phyloP scores from a whole-genome alignment of 2,888 invertebrate genomes.

The Criorhina ranunculi region DNA sequence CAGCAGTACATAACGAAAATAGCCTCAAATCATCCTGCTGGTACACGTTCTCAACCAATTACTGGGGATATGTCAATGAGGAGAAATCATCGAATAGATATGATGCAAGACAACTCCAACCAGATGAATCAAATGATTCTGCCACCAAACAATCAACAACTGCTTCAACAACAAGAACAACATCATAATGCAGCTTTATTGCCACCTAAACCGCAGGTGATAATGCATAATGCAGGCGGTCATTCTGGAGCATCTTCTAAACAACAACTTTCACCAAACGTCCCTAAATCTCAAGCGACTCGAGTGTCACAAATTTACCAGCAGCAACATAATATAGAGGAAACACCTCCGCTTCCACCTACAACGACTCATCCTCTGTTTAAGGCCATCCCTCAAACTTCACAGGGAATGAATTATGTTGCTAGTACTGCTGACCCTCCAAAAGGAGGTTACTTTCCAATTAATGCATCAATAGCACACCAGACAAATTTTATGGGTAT shows the following conservation, averaged over 20 bases:
- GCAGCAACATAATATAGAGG: conserved; percentile 78
- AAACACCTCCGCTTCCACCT: conserved; percentile 88
- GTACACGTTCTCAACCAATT: conserved; percentile 49
- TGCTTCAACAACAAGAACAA: conserved; percentile 52
- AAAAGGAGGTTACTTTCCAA: conserved; percentile 89
- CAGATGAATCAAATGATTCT: conserved; percentile 87
- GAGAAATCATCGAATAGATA: conserved; percentile 79
- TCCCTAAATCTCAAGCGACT: conserved; percentile 27
- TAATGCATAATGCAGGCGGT: conserved; percentile 12
- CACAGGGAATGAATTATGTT: conserved; percentile 86
- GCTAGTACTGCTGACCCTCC: conserved; percentile 91
- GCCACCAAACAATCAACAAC: conserved; percentile 81
- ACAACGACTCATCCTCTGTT: conserved; percentile 90
- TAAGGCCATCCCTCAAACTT: conserved; percentile 81
- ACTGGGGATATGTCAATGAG: conserved; percentile 65
- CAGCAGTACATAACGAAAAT: conserved; percentile 52
- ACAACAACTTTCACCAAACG: conserved; percentile 36
- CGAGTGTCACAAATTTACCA: conserved; percentile 64
- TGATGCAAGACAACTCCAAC: conserved; percentile 74
- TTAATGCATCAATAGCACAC: conserved; percentile 78
- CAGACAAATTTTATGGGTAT: conserved; percentile 84
- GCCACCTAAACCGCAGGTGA: conserved; percentile 23
- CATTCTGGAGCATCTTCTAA: conserved; percentile 3
- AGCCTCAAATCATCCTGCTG: conserved; percentile 2
- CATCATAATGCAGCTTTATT: conserved; percentile 12